Evolutionary conservation across 2,113 vertebrate species (phyloP).

Genomic region (Rana temporaria): DNA sequence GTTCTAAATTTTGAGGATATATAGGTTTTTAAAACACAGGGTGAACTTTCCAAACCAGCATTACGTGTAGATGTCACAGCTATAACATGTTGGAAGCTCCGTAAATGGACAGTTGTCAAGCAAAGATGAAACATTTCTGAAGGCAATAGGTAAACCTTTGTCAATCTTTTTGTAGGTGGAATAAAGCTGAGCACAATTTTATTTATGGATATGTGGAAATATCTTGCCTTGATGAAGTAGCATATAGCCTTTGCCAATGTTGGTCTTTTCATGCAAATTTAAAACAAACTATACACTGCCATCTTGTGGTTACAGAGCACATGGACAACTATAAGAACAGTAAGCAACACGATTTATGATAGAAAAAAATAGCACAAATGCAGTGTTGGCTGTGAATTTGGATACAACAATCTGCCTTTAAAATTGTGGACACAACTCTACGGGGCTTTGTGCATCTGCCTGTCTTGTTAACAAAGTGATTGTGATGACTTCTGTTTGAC

Average conservation of each 20-base stretch:
- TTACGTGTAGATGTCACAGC: conserved; percentile 24
- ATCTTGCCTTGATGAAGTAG: background rate
- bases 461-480: conserved; percentile 51
- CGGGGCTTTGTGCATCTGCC: conserved; percentile 17
- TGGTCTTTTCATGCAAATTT: background rate
- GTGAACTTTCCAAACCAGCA: conserved; percentile 42
- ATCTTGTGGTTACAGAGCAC: conserved; percentile 42
- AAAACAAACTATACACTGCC: conserved; percentile 31
- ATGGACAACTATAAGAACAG: background rate
- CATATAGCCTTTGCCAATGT: background rate
- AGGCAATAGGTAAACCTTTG: background rate
- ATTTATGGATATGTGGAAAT: background rate
- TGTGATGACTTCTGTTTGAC: conserved; percentile 49
- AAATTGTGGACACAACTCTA: conserved; percentile 16
- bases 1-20: background rate
- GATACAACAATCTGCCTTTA: conserved; percentile 29
- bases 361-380: conserved; percentile 45
- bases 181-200: conserved; percentile 4
- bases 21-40: conserved; percentile 46
- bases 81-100: background rate
- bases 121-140: background rate
- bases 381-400: conserved; percentile 12
- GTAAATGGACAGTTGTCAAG: background rate
- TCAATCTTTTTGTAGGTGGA: background rate
- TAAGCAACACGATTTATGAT: background rate